phyloP scores from a whole-genome alignment of 2,113 vertebrate genomes.

The Suricata suricatta region DNA sequence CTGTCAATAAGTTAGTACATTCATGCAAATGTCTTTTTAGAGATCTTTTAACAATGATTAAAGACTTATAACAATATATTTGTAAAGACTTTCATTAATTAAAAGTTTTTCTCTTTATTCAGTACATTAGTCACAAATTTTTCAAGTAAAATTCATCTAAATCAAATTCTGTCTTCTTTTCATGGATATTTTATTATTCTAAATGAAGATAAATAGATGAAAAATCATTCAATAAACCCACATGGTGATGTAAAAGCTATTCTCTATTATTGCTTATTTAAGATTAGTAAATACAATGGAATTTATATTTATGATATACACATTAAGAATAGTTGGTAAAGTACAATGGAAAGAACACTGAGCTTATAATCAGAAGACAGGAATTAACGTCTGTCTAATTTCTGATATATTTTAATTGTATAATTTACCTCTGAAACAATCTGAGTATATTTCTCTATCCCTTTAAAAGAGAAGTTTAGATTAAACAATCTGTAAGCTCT shows the following conservation, averaged over 20 bases:
- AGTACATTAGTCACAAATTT: not conserved
- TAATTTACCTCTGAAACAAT: not conserved
- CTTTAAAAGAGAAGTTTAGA: not conserved
- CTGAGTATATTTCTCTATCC: not conserved
- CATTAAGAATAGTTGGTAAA: not conserved
- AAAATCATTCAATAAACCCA: not conserved
- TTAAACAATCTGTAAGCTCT: not conserved
- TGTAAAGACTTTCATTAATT: not conserved
- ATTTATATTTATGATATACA: not conserved
- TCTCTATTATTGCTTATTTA: not conserved
- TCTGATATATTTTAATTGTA: not conserved
- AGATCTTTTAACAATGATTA: not conserved
- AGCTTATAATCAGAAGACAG: not conserved
- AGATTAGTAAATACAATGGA: not conserved
- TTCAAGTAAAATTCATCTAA: not conserved
- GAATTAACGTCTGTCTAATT: not conserved
- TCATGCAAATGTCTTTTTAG: not conserved
- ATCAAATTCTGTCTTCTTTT: not conserved
- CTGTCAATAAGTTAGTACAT: not conserved
- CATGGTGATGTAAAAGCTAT: not conserved
- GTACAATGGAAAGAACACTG: not conserved
- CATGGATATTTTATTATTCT: not conserved
- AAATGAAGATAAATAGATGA: not conserved
- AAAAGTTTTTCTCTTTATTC: not conserved
- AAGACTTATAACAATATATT: not conserved